Conservation (phyloP, 2,113 vertebrate species). For the Chinchilla lanigera region DNA sequence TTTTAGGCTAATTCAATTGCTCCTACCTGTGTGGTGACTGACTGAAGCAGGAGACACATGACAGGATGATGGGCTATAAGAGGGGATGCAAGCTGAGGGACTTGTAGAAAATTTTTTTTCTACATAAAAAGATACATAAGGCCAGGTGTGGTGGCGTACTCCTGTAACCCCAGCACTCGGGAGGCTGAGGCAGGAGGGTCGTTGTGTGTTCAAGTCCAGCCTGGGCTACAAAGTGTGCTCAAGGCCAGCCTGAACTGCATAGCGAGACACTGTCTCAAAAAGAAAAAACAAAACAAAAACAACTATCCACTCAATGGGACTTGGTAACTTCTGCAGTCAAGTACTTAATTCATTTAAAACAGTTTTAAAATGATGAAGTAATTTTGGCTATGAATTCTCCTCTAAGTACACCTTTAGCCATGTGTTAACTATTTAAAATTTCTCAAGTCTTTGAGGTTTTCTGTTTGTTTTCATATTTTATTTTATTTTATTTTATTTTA, state of each 20-base stretch:
- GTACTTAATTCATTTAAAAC: not conserved
- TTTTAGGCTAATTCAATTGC: not conserved
- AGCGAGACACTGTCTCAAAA: not conserved
- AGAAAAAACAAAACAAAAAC: not conserved
- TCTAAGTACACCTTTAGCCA: slow-evolving; percentile 15
- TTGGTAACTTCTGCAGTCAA: not conserved
- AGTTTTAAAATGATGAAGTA: not conserved
- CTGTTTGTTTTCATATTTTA: not conserved
- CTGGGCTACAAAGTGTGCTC: too few relatives aligned
- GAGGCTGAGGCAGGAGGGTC: too few relatives aligned
- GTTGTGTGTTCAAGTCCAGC: too few relatives aligned
- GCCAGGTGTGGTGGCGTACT: too few relatives aligned
- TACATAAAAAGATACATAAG: too few relatives aligned
- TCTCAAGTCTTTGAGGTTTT: not conserved
- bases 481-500: not conserved
- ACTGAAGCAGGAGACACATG: not conserved
- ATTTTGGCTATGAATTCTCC: slow-evolving; percentile 22
- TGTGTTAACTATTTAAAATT: not conserved
- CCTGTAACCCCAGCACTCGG: too few relatives aligned
- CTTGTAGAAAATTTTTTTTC: not conserved
- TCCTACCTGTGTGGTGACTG: not conserved
- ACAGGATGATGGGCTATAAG: not conserved
- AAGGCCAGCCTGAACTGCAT: too few relatives aligned
- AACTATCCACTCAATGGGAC: not conserved
- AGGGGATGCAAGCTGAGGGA: not conserved